phyloP scores from a whole-genome alignment of 1,140 invertebrate genomes.

The Euura lappo region DNA sequence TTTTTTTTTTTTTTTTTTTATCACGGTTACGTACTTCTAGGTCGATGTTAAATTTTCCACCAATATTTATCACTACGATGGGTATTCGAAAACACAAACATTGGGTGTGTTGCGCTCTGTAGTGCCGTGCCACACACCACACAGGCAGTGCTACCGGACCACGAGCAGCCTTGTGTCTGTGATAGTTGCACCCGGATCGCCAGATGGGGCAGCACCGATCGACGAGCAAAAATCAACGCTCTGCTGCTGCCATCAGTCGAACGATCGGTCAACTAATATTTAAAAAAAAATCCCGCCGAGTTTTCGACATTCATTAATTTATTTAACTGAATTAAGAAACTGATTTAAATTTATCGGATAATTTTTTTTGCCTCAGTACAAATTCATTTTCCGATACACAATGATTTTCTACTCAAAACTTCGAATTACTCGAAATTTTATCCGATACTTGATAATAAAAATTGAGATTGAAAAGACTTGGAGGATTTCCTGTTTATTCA shows the following conservation, averaged over 20 bases:
- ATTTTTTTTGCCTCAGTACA: too few species aligned
- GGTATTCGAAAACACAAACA: constrained; percentile 54
- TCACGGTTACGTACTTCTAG: too few species aligned
- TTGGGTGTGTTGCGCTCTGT: constrained; percentile 49
- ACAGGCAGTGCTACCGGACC: constrained; percentile 26
- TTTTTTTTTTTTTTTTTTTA: too few species aligned
- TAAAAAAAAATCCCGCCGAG: too few species aligned
- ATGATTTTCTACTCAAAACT: too few species aligned
- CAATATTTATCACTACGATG: too few species aligned
- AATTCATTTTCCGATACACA: too few species aligned
- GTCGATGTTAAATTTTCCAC: constrained; percentile 28
- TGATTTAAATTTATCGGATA: too few species aligned
- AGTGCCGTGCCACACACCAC: constrained; percentile 35
- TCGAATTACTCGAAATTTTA: too few species aligned
- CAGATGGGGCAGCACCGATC: neutral
- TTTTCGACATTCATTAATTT: neutral
- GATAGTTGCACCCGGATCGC: neutral
- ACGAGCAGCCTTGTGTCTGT: neutral
- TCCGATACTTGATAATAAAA: too few species aligned
- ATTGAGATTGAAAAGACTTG: too few species aligned
- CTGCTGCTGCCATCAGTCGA: neutral
- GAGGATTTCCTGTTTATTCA: too few species aligned
- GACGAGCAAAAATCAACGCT: neutral
- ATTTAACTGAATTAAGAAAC: neutral
- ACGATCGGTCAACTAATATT: neutral